These are phyloP conservation scores for Meandrina meandrites DNA, from an alignment of 92 coral and sea anemone species.

Conservation along the genomic window DNA sequence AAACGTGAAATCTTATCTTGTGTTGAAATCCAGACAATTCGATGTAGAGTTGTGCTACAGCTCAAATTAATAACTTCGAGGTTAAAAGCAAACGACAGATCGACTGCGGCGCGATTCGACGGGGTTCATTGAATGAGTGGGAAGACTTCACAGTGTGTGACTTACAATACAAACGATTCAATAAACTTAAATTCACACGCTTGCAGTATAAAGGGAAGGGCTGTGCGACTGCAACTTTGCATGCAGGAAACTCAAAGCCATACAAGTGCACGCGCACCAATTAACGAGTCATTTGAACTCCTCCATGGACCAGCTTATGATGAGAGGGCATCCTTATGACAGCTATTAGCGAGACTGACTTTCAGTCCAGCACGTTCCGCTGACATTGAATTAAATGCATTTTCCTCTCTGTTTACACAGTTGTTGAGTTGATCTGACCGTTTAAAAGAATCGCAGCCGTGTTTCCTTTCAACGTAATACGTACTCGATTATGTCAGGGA, in stretches of 20 bases:
- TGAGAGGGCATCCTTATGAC: slow-evolving; percentile 10
- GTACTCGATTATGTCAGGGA: background rate
- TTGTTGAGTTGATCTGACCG: slow-evolving; percentile 36
- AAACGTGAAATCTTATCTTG: slow-evolving; percentile 20
- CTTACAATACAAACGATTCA: slow-evolving; percentile 1
- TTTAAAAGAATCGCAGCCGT: slow-evolving; percentile 10
- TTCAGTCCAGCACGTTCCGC: slow-evolving; percentile 11
- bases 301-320: slow-evolving; percentile 16
- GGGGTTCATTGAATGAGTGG: background rate
- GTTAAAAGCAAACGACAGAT: background rate
- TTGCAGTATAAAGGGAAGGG: slow-evolving; percentile 4
- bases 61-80: slow-evolving; percentile 1
- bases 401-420: slow-evolving; percentile 38
- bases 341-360: slow-evolving; percentile 12
- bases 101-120: background rate
- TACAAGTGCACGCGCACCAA: slow-evolving; percentile 7
- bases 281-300: slow-evolving; percentile 23
- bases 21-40: background rate
- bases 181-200: background rate
- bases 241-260: background rate
- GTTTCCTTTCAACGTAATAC: slow-evolving; percentile 12
- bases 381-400: slow-evolving; percentile 1
- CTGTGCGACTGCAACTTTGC: background rate
- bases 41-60: background rate
- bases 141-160: slow-evolving; percentile 22